A percentile compares a stretch with the other conserved stretches of the same genome.
Evolutionary conservation across 2,888 invertebrate genomes (phyloP).

Genomic region (Amphipoea lucens): DNA sequence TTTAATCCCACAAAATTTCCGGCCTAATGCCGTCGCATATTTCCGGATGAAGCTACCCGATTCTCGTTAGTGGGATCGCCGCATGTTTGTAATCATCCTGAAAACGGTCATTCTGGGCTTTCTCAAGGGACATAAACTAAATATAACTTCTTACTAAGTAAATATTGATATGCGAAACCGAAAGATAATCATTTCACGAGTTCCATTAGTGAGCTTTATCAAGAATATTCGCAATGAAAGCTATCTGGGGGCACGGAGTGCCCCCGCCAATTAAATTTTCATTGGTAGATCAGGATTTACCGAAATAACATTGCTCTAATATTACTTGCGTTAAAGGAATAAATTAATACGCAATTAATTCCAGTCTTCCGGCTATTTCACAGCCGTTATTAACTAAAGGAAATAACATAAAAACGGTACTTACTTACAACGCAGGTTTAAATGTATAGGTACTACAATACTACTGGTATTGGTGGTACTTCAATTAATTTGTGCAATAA

Average conservation of each 20-base stretch:
- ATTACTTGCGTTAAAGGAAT: conserved; percentile 4
- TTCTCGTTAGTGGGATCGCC: conserved; percentile 45
- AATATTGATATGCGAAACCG: conserved; percentile 21
- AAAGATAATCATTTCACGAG: conserved; percentile 18
- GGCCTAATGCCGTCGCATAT: conserved; percentile 39
- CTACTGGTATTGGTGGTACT: not conserved
- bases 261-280: not conserved
- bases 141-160: conserved; percentile 30
- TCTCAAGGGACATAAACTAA: conserved; percentile 14
- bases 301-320: not conserved
- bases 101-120: conserved; percentile 17
- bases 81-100: conserved; percentile 44
- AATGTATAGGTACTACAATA: not conserved
- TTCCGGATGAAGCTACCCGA: conserved; percentile 35
- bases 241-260: not conserved
- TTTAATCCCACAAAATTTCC: conserved; percentile 48
- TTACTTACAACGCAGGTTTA: not conserved
- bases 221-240: conserved; percentile 1
- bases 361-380: not conserved
- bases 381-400: not conserved
- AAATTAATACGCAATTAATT: conserved; percentile 4
- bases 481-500: not conserved
- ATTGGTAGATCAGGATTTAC: conserved; percentile 1
- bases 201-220: not conserved
- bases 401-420: not conserved